A percentile compares a stretch with the other conserved stretches of the same genome.
Conservation (phyloP, 2,888 invertebrate genomes). For the Cantharis lateralis region DNA sequence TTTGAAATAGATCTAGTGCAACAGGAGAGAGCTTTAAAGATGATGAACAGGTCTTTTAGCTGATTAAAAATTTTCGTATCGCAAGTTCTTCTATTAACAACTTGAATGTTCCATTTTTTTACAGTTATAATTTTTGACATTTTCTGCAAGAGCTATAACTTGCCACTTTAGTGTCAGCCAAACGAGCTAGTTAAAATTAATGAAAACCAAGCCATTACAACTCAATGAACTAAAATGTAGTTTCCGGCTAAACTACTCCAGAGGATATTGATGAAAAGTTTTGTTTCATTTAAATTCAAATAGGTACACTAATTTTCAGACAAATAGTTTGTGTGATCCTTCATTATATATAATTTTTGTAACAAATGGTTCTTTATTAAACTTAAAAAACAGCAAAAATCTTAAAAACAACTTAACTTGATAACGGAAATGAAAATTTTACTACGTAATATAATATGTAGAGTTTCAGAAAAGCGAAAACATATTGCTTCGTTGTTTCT, state of each 20-base stretch:
- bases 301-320: background rate
- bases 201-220: background rate
- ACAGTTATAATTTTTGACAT: background rate
- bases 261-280: background rate
- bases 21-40: background rate
- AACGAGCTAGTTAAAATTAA: background rate
- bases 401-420: too few relatives aligned
- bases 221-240: background rate
- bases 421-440: background rate
- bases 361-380: too few relatives aligned
- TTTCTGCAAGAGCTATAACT: background rate
- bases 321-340: background rate
- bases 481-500: background rate
- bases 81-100: background rate
- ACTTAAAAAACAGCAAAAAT: too few relatives aligned
- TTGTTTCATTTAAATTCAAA: background rate
- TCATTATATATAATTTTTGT: too few relatives aligned
- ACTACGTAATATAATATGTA: background rate
- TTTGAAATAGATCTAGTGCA: background rate
- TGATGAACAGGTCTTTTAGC: background rate
- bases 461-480: background rate
- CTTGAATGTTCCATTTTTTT: background rate
- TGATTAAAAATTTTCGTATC: background rate
- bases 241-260: background rate
- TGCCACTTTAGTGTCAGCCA: background rate